Base-by-base conservation (phyloP, 2,797 vertebrate species). In the Gallinago stenura region DNA sequence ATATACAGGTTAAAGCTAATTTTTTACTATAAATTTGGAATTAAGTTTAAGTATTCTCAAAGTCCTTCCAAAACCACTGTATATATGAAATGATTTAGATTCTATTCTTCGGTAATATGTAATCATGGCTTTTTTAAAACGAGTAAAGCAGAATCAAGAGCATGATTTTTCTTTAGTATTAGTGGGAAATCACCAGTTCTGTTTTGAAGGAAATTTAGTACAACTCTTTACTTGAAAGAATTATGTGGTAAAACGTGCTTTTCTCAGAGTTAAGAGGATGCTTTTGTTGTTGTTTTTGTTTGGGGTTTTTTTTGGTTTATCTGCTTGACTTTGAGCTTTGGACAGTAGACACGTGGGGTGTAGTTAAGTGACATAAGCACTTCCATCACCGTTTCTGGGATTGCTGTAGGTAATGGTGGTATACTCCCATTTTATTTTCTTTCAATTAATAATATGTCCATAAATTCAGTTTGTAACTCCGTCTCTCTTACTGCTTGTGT, bases 291-390 rank as follows among this genome's bases (percentile, higher is more conserved):
- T 71, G 35, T 4, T 37, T 69, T 51, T 31, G 16, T 7, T 71
- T 41, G 30, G 5, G 53, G 53, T 12, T 3, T 28, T 51, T 70
- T 64, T 70, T 43, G 14, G 7, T 54, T 54, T 51, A 61, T 39
- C 12, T 78, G 37, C 33, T 57, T 48, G 51, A 28, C 22, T 70
- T 75, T 15, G 4, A 56, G 20, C 37, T 65, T 72, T 83, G 64
- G 24, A 22, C 26, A 24, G 35, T 46, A 43, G 41, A 9, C 19
- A 13, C 0, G 0, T 46, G 25, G 58, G 37, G 22, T 12, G 9
- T 45, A 26, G 26, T 14, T 65, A 16, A 53, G 31, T 50, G 24
- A 69, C 33, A 12, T n/a, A 50, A 69, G 15, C 9, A 31, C 19
- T 68, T 72, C 58, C 57, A 33, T 68, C 48, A n/a, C 22, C 1